Percentiles rank a stretch among this genome's conserved stretches.
Conservation (phyloP, 1,140 invertebrate species). For the Leptinotarsa lineolata region DNA sequence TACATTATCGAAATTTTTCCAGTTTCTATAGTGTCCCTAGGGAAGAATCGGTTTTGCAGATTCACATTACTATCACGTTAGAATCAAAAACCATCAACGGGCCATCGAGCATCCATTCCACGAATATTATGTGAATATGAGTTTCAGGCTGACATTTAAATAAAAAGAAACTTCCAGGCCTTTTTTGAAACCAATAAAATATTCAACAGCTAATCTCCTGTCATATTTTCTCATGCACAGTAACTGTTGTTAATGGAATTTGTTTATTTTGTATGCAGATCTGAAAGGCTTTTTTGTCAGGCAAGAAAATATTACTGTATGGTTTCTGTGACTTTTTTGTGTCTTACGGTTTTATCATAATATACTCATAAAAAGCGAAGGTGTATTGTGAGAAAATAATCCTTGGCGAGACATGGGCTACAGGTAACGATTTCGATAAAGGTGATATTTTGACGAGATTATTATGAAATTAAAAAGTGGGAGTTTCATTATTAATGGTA, state of each 20-base stretch:
- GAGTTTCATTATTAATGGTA: too few species aligned
- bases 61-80: too few species aligned
- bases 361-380: slow-evolving; percentile 1
- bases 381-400: slow-evolving; percentile 1
- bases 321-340: neutral
- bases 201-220: neutral
- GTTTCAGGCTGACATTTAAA: too few species aligned
- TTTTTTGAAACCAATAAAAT: slow-evolving; percentile 1
- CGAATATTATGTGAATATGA: too few species aligned
- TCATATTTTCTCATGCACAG: slow-evolving; percentile 6
- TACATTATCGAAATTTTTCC: too few species aligned
- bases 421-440: neutral
- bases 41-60: too few species aligned
- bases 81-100: too few species aligned
- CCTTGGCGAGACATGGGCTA: neutral
- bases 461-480: too few species aligned
- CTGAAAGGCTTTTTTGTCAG: slow-evolving; percentile 2
- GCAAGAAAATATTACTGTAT: neutral
- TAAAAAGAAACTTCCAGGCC: neutral
- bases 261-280: neutral
- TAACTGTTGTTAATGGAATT: neutral
- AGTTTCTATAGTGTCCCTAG: too few species aligned
- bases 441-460: too few species aligned
- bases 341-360: neutral
- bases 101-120: too few species aligned